Percentiles rank a stretch among this genome's conserved stretches.
These are phyloP conservation scores for Nothoprocta perdicaria DNA, from an alignment of 2,113 vertebrate species.

Conservation along the genomic window DNA sequence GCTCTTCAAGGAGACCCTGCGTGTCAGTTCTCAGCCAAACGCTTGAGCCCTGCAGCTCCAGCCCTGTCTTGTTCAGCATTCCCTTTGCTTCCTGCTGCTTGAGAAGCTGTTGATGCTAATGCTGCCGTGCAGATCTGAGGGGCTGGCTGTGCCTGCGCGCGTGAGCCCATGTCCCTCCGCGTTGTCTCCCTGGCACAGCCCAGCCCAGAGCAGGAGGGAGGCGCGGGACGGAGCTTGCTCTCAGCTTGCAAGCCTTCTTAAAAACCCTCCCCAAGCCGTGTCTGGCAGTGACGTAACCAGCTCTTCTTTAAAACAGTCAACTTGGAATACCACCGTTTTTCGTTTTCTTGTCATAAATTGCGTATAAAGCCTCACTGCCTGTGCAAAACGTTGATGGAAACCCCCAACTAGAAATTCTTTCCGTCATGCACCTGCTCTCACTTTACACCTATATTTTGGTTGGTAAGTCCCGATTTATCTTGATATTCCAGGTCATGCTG, in stretches of 20 bases:
- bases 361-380: neutral
- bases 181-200: neutral
- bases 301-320: neutral
- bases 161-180: too few species aligned
- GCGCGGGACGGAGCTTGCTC: neutral
- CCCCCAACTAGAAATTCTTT: neutral
- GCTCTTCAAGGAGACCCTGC: slow-evolving; percentile 37
- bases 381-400: neutral
- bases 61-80: slow-evolving; percentile 48
- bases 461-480: neutral
- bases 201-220: neutral
- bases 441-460: neutral
- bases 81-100: slow-evolving; percentile 68
- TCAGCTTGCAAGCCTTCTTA: neutral
- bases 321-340: neutral
- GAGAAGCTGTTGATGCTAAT: slow-evolving; percentile 72
- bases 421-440: rapidly evolving
- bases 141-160: slow-evolving; percentile 28
- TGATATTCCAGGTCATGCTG: neutral
- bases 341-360: neutral
- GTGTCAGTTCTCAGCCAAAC: slow-evolving; percentile 3
- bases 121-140: slow-evolving; percentile 67
- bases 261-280: neutral
- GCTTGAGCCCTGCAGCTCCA: slow-evolving; percentile 40
- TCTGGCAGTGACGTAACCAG: neutral